These are phyloP conservation scores for Lampris incognitus DNA, from an alignment of 2,113 vertebrate genomes.

Conservation along the genomic window DNA sequence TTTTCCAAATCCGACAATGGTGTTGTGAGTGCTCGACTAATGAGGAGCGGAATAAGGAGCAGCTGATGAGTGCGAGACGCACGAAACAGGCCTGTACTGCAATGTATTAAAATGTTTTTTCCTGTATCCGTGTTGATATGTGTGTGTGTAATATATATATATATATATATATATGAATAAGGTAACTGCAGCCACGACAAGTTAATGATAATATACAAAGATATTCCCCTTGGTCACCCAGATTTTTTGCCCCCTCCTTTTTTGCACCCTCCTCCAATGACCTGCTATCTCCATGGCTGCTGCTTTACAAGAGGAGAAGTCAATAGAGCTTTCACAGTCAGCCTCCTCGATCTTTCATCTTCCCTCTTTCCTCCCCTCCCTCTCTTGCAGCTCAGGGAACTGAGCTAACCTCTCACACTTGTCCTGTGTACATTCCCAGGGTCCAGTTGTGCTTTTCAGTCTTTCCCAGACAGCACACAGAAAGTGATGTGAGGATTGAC, in stretches of 20 bases:
- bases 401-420: conserved; percentile 19
- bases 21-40: no score
- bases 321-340: conserved; percentile 5
- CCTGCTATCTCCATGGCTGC: neutral
- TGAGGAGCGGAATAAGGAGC: no score
- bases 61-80: no score
- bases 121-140: no score
- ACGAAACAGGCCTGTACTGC: no score
- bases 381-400: conserved; percentile 8
- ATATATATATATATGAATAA: no score
- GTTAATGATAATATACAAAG: neutral
- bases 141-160: no score
- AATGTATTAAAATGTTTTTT: no score
- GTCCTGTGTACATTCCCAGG: neutral
- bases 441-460: conserved; percentile 36
- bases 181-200: neutral
- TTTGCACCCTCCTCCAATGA: neutral
- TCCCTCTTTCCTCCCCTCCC: neutral
- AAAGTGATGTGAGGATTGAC: conserved; percentile 4
- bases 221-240: neutral
- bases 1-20: no score
- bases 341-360: neutral
- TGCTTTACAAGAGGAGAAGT: conserved; percentile 19
- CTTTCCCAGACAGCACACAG: conserved; percentile 7
- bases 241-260: neutral